Base-by-base conservation (phyloP, 53 echinoderm and acorn worm species). In the Temnopleurus reevesii region DNA sequence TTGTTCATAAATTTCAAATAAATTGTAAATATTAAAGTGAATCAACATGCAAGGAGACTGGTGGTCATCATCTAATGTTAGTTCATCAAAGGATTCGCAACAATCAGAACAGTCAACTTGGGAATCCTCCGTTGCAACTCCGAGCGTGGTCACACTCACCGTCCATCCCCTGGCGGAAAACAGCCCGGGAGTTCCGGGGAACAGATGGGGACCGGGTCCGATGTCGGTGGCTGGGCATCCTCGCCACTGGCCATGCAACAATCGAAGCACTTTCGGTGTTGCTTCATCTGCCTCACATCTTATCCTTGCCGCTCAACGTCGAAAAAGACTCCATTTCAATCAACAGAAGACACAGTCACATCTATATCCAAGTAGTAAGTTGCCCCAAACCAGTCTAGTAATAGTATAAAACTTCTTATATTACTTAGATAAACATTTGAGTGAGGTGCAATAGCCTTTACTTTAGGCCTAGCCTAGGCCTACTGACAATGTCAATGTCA, bases 21-120 rank as follows among this genome's bases (percentile, higher is more conserved):
- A 12, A 36, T 41, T 71, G 71, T n/a, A n/a, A n/a, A n/a, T n/a
- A n/a, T n/a, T 15, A 4, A 10, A 7, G 1, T 47, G 18, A 47
- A 49, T 59, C 5, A 87, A 12, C 4, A 87, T 87, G 88, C 88
- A 87, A 66, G 88, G 88, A 12, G 88, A 87, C 34, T 87, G 88
- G 88, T 87, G 88, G 88, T 66, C 53, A 45, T 54, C 88, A 34
- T 28, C 35, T 46, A 87, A 66, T 24, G 26, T 49, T 27, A 0
- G 29, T n/a, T 31, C 33, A 53, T 49, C 66, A 49, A 71, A 51
- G 51, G 88, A 87, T 53, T 49, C 51, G 8, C 46, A 51, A 30
- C 66, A 45, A 49, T 87, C 71, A 21, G 29, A 47, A 31, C 88
- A 38, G 35, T 26, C 88, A 47, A 34, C 9, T 19, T 47, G 65